phyloP scores from a whole-genome alignment of 2,888 invertebrate species.

The Furcula furcula region DNA sequence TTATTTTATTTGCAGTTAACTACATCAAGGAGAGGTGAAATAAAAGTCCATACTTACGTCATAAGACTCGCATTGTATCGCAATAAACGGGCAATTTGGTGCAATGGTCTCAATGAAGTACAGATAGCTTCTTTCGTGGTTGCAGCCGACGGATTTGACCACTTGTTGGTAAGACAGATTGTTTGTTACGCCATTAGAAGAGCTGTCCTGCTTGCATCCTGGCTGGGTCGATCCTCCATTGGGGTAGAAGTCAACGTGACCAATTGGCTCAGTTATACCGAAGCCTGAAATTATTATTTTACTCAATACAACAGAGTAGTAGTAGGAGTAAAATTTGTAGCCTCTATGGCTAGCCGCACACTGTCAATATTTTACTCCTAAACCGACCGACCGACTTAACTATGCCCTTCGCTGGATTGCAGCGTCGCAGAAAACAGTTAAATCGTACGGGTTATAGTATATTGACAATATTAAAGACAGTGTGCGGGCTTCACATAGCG shows the following conservation, averaged over 20 bases:
- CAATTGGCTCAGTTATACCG: constrained; percentile 91
- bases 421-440: too few relatives aligned
- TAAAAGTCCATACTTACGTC: constrained; percentile 85
- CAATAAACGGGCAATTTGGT: constrained; percentile 88
- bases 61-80: constrained; percentile 90
- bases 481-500: too few relatives aligned
- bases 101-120: constrained; percentile 93
- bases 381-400: too few relatives aligned
- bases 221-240: constrained; percentile 91
- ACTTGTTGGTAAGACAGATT: constrained; percentile 66
- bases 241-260: constrained; percentile 95
- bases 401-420: too few relatives aligned
- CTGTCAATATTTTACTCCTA: too few relatives aligned
- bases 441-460: too few relatives aligned
- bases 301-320: too few relatives aligned
- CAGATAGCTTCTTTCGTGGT: constrained; percentile 92
- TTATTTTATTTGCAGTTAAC: too few relatives aligned
- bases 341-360: too few relatives aligned
- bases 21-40: too few relatives aligned
- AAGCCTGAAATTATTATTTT: constrained; percentile 83
- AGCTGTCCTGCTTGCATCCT: constrained; percentile 55
- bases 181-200: constrained; percentile 30
- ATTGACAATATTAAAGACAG: too few relatives aligned
- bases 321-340: too few relatives aligned
- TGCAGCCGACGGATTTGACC: constrained; percentile 89